Evolutionary conservation across 2,888 invertebrate species (phyloP).

Genomic region (Apodemia duryi): DNA sequence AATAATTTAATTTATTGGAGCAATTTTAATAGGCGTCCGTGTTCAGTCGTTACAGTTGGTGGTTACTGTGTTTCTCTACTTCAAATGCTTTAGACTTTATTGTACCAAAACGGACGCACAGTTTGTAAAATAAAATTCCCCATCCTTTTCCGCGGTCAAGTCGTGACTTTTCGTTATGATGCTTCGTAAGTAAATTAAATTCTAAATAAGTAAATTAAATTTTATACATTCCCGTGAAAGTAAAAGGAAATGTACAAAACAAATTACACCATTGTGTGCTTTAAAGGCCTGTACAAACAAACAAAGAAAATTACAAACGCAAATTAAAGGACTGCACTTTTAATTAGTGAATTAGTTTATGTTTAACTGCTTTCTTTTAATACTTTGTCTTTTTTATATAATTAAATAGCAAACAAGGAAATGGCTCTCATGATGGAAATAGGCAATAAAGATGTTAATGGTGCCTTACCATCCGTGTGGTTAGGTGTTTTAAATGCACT

Average conservation of each 20-base stretch:
- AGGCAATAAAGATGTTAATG: too few species aligned
- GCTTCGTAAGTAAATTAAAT: neutral
- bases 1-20: too few species aligned
- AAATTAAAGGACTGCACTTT: slow-evolving; percentile 22
- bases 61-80: neutral
- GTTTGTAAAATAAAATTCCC: neutral
- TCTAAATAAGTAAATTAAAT: slow-evolving; percentile 1
- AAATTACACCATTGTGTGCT: neutral
- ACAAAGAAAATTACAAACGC: slow-evolving; percentile 18
- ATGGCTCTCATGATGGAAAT: too few species aligned
- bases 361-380: slow-evolving; percentile 15
- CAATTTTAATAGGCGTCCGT: neutral
- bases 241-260: neutral
- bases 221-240: neutral
- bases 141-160: neutral
- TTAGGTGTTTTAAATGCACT: too few species aligned
- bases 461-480: too few species aligned
- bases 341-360: slow-evolving; percentile 25
- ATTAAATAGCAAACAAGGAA: too few species aligned
- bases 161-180: neutral
- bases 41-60: neutral
- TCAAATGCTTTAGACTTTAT: neutral
- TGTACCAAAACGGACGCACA: neutral
- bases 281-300: neutral
- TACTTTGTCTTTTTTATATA: too few species aligned